phyloP scores from a whole-genome alignment of 2,113 vertebrate species.

The Anarhynchus alexandrinus region DNA sequence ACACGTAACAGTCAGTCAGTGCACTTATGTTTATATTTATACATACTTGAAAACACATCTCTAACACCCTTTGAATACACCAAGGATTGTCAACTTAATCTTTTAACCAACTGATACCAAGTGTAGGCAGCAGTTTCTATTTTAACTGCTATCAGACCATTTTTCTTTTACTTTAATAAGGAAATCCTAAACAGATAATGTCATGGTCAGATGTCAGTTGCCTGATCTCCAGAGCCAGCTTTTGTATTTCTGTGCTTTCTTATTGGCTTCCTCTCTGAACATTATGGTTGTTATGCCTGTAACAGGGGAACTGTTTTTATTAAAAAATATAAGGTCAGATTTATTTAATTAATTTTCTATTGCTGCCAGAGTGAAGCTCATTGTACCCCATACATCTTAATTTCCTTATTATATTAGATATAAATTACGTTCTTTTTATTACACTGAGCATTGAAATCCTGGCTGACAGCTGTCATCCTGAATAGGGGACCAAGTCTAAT shows the following conservation, averaged over 20 bases:
- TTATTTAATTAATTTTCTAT: background rate
- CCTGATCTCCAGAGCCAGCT: background rate
- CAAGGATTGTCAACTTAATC: background rate
- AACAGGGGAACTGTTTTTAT: background rate
- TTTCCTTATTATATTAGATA: background rate
- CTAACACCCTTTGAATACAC: background rate
- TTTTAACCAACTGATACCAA: background rate
- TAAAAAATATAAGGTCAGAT: background rate
- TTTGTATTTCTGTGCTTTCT: background rate
- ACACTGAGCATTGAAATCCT: background rate
- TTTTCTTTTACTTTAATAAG: background rate
- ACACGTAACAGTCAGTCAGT: background rate
- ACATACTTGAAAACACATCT: background rate
- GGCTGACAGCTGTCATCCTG: background rate
- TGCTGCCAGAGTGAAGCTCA: background rate
- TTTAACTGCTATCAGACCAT: background rate
- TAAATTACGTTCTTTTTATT: background rate
- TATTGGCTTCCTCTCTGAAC: background rate
- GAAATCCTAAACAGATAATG: background rate
- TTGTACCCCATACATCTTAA: background rate
- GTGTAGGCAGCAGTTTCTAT: background rate
- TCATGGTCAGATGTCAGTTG: background rate
- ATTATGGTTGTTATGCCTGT: background rate
- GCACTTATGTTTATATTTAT: background rate
- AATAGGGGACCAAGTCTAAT: background rate